Evolutionary conservation across 1,140 invertebrate species (phyloP).

Genomic region (Nymphalis io): DNA sequence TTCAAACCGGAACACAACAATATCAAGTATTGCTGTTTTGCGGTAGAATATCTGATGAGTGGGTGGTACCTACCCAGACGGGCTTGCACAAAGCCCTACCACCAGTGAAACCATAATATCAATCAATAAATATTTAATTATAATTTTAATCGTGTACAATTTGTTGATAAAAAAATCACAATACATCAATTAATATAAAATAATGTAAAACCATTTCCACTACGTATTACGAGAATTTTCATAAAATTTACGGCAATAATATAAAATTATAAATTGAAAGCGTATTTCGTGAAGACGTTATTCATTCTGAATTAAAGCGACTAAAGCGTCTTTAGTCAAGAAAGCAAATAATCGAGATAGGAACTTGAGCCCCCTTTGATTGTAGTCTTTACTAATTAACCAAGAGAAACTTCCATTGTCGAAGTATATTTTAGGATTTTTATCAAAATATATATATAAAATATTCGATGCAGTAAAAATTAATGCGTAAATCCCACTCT

Average conservation of each 20-base stretch:
- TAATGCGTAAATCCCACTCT: background rate
- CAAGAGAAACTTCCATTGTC: slow-evolving; percentile 2
- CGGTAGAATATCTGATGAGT: too few species aligned
- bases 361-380: background rate
- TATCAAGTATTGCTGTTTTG: too few species aligned
- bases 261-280: background rate
- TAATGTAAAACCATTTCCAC: too few species aligned
- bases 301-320: slow-evolving; percentile 5
- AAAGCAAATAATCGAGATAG: slow-evolving; percentile 16
- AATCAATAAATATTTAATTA: too few species aligned
- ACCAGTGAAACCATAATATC: too few species aligned
- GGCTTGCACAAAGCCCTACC: too few species aligned
- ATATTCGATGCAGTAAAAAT: background rate
- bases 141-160: too few species aligned
- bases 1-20: too few species aligned
- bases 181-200: too few species aligned
- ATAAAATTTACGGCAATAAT: background rate
- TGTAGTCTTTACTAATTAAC: slow-evolving; percentile 14
- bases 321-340: slow-evolving; percentile 11
- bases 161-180: too few species aligned
- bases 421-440: background rate
- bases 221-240: background rate
- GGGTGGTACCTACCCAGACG: too few species aligned
- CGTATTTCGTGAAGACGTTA: background rate
- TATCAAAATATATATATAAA: background rate